A percentile compares a stretch with the other conserved stretches of the same genome.
These are phyloP conservation scores for Ormia ochracea DNA, from an alignment of 2,888 invertebrate genomes.

Conservation along the genomic window DNA sequence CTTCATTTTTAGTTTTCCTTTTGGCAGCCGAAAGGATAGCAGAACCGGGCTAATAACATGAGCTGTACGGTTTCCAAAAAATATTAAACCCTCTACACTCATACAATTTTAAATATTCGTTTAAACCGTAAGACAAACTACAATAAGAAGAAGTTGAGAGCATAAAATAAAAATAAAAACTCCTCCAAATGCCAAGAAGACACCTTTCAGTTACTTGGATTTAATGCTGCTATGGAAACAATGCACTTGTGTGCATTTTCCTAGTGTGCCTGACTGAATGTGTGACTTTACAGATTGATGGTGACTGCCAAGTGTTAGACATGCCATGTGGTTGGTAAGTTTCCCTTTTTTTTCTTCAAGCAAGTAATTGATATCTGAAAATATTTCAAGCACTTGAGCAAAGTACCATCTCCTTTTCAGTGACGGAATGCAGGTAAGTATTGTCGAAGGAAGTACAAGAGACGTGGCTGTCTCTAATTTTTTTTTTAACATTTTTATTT, in stretches of 20 bases:
- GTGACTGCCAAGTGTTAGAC: slow-evolving; percentile 59
- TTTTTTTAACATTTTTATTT: too few species aligned
- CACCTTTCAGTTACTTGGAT: slow-evolving; percentile 46
- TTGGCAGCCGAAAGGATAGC: neutral
- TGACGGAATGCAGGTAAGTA: neutral
- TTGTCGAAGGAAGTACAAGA: neutral
- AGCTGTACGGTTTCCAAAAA: too few species aligned
- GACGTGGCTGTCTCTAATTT: too few species aligned
- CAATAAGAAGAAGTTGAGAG: slow-evolving; percentile 4
- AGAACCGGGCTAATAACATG: too few species aligned
- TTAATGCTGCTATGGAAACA: slow-evolving; percentile 31
- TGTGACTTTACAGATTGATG: slow-evolving; percentile 55
- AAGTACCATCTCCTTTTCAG: slow-evolving; percentile 8
- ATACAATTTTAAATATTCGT: slow-evolving; percentile 29
- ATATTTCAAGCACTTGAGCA: slow-evolving; percentile 27
- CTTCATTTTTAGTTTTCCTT: neutral
- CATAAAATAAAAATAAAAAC: slow-evolving; percentile 38
- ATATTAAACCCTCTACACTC: neutral
- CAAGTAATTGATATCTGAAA: slow-evolving; percentile 26
- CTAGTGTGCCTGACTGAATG: slow-evolving; percentile 3
- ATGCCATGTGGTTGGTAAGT: slow-evolving; percentile 46
- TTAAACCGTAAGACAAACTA: slow-evolving; percentile 51
- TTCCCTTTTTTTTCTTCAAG: neutral
- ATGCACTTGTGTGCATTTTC: slow-evolving; percentile 51
- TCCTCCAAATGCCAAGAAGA: slow-evolving; percentile 52